Evolutionary conservation across 53 echinoderm and acorn worm species (phyloP).

Genomic region (Hippasteria phrygiana): DNA sequence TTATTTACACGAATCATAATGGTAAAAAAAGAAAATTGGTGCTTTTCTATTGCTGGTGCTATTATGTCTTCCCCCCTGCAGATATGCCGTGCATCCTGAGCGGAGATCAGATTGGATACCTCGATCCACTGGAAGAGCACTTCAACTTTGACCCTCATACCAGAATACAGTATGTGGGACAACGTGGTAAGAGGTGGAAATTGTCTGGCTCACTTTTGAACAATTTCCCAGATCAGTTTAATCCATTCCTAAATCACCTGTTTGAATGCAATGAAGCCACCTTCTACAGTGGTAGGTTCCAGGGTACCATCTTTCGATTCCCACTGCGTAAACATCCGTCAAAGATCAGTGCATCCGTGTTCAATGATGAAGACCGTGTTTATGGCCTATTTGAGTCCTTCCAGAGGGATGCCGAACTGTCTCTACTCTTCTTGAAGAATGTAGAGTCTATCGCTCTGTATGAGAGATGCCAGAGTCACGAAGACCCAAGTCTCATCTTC

Average conservation of each 20-base stretch:
- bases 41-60: background rate
- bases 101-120: conserved; percentile 40
- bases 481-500: conserved; percentile 1
- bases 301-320: conserved; percentile 59
- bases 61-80: background rate
- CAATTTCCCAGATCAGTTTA: conserved; percentile 43
- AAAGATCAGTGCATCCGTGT: background rate
- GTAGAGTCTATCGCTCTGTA: conserved; percentile 51
- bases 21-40: too few relatives aligned
- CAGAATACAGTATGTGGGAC: background rate
- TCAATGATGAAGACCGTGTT: conserved; percentile 16
- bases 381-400: conserved; percentile 46
- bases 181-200: conserved; percentile 27
- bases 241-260: conserved; percentile 17
- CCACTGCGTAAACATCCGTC: conserved; percentile 30
- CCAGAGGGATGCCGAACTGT: conserved; percentile 24
- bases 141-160: conserved; percentile 15
- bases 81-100: conserved; percentile 63
- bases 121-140: conserved; percentile 49
- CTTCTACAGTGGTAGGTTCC: conserved; percentile 22
- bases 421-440: conserved; percentile 50
- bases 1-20: too few relatives aligned
- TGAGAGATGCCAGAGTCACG: background rate
- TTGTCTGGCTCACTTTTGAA: background rate
- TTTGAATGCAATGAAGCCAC: conserved; percentile 8